Evolutionary conservation across 2,113 vertebrate species (phyloP).

Genomic region (Chlorodrepanis virens): DNA sequence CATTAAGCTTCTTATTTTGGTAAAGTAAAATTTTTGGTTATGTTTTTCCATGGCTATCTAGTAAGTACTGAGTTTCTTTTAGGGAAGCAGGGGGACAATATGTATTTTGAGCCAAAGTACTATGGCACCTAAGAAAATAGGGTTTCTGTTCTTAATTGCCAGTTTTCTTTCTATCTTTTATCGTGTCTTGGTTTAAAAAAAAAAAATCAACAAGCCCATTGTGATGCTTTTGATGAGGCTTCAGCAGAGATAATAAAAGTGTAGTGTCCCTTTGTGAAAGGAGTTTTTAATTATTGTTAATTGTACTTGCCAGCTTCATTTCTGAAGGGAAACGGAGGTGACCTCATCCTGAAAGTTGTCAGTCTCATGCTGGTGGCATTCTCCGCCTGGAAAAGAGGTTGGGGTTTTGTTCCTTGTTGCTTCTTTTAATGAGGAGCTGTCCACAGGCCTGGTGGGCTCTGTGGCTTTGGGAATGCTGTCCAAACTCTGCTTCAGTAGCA

Average conservation of each 20-base stretch:
- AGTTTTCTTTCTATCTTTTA: neutral
- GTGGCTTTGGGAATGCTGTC: neutral
- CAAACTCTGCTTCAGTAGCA: neutral
- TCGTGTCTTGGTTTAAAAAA: neutral
- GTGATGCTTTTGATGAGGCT: conserved; percentile 15
- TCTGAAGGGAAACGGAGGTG: conserved; percentile 23
- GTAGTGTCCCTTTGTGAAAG: conserved; percentile 57
- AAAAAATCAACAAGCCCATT: conserved; percentile 2
- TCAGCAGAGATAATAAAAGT: conserved; percentile 32
- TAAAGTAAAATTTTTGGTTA: neutral
- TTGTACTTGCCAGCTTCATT: conserved; percentile 13
- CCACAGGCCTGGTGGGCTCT: neutral
- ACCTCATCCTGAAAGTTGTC: conserved; percentile 46
- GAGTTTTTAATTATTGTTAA: conserved; percentile 38
- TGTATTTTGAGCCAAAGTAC: neutral
- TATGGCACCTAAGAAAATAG: neutral
- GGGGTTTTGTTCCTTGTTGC: neutral
- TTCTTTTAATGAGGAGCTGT: conserved; percentile 6
- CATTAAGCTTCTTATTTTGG: neutral
- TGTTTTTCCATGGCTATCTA: neutral
- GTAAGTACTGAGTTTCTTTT: neutral
- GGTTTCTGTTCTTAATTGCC: neutral
- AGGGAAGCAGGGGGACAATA: neutral
- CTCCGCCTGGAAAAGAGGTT: neutral
- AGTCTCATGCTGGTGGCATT: neutral